Percentiles rank a stretch among this genome's conserved stretches.
These are phyloP conservation scores for Trichogramma evanescens DNA, from an alignment of 2,888 invertebrate species.

Conservation along the genomic window DNA sequence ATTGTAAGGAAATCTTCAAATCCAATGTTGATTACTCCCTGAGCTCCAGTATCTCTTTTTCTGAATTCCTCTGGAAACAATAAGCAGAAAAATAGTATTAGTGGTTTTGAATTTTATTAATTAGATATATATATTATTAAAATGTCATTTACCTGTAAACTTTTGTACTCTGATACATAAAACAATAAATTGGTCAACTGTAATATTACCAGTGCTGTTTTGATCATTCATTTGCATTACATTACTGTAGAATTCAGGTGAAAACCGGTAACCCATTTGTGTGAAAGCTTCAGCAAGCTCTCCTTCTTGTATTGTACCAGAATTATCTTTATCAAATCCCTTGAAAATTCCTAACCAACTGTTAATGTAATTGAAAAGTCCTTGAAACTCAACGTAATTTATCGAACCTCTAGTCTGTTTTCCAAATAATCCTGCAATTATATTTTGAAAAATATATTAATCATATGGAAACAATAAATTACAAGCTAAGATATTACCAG, in stretches of 20 bases:
- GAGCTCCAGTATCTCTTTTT: slow-evolving; percentile 68
- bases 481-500: slow-evolving; percentile 51
- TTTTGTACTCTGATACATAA: slow-evolving; percentile 82
- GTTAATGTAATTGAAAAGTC: slow-evolving; percentile 79
- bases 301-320: slow-evolving; percentile 73
- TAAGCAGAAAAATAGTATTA: slow-evolving; percentile 4
- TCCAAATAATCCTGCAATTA: slow-evolving; percentile 75
- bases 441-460: neutral
- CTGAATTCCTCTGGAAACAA: slow-evolving; percentile 68
- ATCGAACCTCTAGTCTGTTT: slow-evolving; percentile 77
- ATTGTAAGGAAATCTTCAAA: slow-evolving; percentile 89
- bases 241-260: slow-evolving; percentile 69
- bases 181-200: slow-evolving; percentile 84
- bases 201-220: slow-evolving; percentile 53
- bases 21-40: slow-evolving; percentile 73
- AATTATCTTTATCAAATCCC: slow-evolving; percentile 77
- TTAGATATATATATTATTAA: slow-evolving; percentile 6
- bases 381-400: slow-evolving; percentile 76
- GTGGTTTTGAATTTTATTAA: slow-evolving; percentile 6
- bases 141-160: slow-evolving; percentile 52
- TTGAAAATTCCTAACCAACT: slow-evolving; percentile 82
- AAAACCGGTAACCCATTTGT: slow-evolving; percentile 84
- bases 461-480: neutral
- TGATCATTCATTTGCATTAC: slow-evolving; percentile 66
- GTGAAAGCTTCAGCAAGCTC: slow-evolving; percentile 71